Conservation (phyloP, 2,888 invertebrate genomes). For the Nomada ferruginata region DNA sequence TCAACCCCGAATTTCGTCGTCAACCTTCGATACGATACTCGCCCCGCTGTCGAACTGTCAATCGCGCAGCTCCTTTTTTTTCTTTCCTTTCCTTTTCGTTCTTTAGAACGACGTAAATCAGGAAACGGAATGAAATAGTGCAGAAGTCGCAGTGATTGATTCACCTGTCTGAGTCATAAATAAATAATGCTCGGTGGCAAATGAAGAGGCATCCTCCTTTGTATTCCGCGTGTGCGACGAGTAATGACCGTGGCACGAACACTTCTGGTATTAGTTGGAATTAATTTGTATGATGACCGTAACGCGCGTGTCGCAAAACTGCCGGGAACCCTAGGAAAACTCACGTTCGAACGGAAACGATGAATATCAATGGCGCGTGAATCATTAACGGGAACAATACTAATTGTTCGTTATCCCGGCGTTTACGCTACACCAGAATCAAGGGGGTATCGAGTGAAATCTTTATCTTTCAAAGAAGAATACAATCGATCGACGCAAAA, state of each 20-base stretch:
- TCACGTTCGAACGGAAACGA: slow-evolving; percentile 18
- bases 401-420: background rate
- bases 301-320: slow-evolving; percentile 12
- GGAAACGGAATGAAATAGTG: background rate
- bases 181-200: background rate
- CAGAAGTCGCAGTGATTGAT: background rate
- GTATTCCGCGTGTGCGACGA: slow-evolving; percentile 44
- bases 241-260: slow-evolving; percentile 63
- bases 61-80: background rate
- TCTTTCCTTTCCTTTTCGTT: too few species aligned
- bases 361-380: background rate
- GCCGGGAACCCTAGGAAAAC: slow-evolving; percentile 14
- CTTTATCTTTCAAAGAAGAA: too few species aligned
- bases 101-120: background rate
- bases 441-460: too few species aligned
- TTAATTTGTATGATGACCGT: slow-evolving; percentile 22
- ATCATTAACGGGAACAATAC: background rate
- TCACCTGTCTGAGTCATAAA: background rate
- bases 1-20: too few species aligned
- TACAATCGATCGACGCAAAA: too few species aligned
- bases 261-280: slow-evolving; percentile 22
- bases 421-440: background rate
- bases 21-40: too few species aligned
- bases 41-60: too few species aligned
- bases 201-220: slow-evolving; percentile 30